Conservation (phyloP, 2,888 invertebrate species). For the Hypselothyrea guttata region DNA sequence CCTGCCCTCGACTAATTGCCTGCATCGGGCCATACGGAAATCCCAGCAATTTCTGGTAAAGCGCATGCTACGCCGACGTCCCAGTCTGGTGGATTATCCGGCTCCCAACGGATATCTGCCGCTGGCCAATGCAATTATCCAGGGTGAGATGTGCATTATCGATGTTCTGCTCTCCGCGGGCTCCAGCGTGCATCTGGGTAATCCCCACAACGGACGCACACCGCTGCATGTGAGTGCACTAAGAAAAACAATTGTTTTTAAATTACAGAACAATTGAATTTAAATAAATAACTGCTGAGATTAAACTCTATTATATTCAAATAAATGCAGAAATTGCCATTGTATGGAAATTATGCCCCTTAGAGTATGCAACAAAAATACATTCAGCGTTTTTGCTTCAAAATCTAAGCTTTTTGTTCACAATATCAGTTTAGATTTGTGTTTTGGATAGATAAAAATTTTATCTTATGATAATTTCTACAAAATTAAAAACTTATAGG, state of each 20-base stretch:
- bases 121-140: conserved; percentile 80
- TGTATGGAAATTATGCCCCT: no score
- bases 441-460: no score
- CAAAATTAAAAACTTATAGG: no score
- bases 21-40: conserved; percentile 80
- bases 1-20: conserved; percentile 74
- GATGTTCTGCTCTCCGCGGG: conserved; percentile 79
- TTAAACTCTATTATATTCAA: no score
- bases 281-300: no score
- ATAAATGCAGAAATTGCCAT: no score
- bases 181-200: conserved; percentile 79
- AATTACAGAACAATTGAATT: no score
- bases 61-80: conserved; percentile 77
- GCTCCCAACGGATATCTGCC: conserved; percentile 80
- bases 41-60: conserved; percentile 81
- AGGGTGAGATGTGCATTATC: conserved; percentile 79
- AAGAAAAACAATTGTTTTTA: neutral
- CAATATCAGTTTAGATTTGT: no score
- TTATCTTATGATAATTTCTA: no score
- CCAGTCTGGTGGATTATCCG: conserved; percentile 78
- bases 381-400: no score
- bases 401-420: no score
- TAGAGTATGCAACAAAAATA: no score
- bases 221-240: conserved; percentile 79
- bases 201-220: conserved; percentile 75